Base-by-base conservation (phyloP, 2,888 invertebrate genomes). In the Coenonympha glycerion region DNA sequence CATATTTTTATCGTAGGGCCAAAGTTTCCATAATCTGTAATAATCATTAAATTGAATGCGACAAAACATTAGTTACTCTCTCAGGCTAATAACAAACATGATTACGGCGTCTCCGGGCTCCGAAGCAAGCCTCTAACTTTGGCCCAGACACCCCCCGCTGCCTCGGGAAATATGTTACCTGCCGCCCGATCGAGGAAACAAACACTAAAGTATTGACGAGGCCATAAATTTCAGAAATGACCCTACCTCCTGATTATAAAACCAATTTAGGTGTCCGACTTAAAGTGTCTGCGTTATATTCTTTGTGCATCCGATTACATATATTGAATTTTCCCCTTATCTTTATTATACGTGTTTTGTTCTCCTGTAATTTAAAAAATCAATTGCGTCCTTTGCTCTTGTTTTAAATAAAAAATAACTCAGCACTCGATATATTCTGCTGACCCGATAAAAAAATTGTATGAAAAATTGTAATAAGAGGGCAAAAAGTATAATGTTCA, bases 81-180 rank as follows among this genome's bases (percentile, higher is more conserved):
- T 18, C 41, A 26, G 41, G 26, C 41, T 46, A 49, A 53, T 50
- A 53, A 53, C 39, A 50, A 39, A 26, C 21, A 26, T 40, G 49
- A 40, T 57, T 47, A 50, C 39, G 33, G 47, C 53, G 39, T 49
- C 44, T 61, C 55, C 60, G 6, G 3, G 13, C 6, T 61, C 57
- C 62, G 64, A 61, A 56, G 53, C 61, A 65, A 66, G 69, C 66
- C 67, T 70, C 69, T 66, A 59, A 62, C 56, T 65, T 68, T 64
- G 69, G 62, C 63, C 66, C 75, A 73, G 78, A 71, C 76, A 75
- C 82, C 82, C 76, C 86, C 85, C 73, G 85, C 76, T 65, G 83
- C 59, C 64, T 62, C 56, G 56, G 71, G 73, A 77, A 68, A 79
- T 76, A 81, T 78, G 77, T 80, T 80, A 79, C 81, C 85, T 80